Percentiles rank a stretch among this genome's conserved stretches.
Conservation (phyloP, 2,113 vertebrate genomes). For the Plestiodon gilberti region DNA sequence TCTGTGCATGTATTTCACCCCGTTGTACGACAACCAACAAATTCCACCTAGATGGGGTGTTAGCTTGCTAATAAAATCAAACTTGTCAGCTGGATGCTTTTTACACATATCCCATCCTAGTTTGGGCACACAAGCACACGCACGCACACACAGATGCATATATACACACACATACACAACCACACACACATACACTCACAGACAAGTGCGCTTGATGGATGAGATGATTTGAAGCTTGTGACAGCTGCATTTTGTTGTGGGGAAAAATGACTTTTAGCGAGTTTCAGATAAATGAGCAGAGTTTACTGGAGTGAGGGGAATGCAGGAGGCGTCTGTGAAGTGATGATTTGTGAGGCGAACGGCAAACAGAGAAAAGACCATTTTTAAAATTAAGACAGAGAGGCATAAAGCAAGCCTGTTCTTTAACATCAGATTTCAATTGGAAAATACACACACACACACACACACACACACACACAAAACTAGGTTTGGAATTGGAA, state of each 20-base stretch:
- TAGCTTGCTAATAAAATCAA: background rate
- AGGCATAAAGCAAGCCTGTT: background rate
- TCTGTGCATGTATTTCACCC: background rate
- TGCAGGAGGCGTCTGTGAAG: conserved; percentile 18
- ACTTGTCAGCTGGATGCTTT: conserved; percentile 2
- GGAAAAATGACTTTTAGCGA: conserved; percentile 33
- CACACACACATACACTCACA: background rate
- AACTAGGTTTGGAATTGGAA: accelerated
- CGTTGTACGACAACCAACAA: background rate
- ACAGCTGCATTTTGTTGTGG: conserved; percentile 58
- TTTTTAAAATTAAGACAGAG: conserved; percentile 13
- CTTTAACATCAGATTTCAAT: background rate
- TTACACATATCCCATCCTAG: background rate
- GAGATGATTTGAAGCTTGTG: conserved; percentile 61
- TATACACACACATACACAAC: accelerated
- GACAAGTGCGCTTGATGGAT: conserved; percentile 56
- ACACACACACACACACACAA: too few relatives aligned
- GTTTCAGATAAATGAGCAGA: conserved; percentile 66
- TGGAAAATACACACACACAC: accelerated
- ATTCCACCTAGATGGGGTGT: conserved; percentile 2
- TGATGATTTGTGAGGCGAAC: conserved; percentile 54
- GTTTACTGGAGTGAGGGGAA: conserved; percentile 55
- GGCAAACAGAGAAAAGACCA: background rate
- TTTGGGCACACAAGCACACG: too few relatives aligned
- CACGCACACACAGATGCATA: background rate